Evolutionary conservation across 2,797 vertebrate genomes (phyloP), one percentile per base, ranked within the genome.

Genomic region (Sebastes baramenuke): DNA sequence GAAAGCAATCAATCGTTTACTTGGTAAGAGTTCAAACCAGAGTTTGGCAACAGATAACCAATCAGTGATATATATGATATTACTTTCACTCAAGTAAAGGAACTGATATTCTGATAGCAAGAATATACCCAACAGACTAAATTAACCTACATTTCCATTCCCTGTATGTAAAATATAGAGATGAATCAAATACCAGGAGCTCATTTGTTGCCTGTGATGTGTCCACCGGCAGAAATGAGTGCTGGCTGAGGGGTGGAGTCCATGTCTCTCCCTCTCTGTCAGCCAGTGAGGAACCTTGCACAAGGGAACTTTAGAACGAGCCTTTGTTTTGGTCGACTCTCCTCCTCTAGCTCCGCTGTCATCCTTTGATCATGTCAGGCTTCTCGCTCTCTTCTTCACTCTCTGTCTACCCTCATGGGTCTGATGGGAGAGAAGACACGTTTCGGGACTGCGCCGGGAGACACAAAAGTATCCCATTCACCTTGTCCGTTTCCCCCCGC

Each of bases 341-440:
- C 93, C 94, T 95, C 94, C 93, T 95, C 91, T 82, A 71, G 84
- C 92, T 92, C 88, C 80, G 79, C 93, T 94, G 94, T 96, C 94
- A 95, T 90, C 92, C 94, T 96, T 96, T 96, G 95, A 96, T 96
- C 95, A 94, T 20, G 65, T 75, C 80, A 64, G 82, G 81, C 76
- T 86, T 62, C 84, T 82, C 24, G 67, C 82, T 84, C 81, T 83
- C 83, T 81, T 82, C 68, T 64, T 84, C 85, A 46, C 61, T 88
- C 77, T 82, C 82, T 80, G 81, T 80, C 89, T 87, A 73, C 73
- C 86, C 86, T 91, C 87, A 79, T 83, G 88, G 79, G 83, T 80
- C 73, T 93, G 89, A 90, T 38, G 80, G 80, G 69, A 88, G 81
- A 75, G 78, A 67, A 88, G 88, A 85, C 64, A 60, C n/a, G 66